These are phyloP conservation scores for Drosophila diplacantha DNA, from an alignment of 2,888 invertebrate genomes.

Conservation along the genomic window DNA sequence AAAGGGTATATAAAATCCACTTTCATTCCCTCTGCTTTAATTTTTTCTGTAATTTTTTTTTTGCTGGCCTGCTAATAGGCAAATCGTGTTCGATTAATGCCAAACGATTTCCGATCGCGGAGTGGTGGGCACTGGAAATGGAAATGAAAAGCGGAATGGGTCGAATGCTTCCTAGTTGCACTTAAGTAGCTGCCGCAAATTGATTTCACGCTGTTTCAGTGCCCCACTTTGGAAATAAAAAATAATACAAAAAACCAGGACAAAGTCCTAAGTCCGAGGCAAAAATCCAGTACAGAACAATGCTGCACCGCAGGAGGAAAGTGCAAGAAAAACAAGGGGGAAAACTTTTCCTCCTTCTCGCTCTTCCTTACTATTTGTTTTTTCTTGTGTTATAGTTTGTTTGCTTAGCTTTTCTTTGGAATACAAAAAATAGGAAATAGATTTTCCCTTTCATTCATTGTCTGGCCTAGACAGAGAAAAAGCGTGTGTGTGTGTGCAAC, in stretches of 20 bases:
- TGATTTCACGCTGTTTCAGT: slow-evolving; percentile 62
- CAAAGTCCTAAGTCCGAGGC: slow-evolving; percentile 20
- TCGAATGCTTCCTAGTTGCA: slow-evolving; percentile 50
- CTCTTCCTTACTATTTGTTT: slow-evolving; percentile 26
- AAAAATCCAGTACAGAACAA: slow-evolving; percentile 27
- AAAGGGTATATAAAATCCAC: neutral
- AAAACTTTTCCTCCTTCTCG: slow-evolving; percentile 20
- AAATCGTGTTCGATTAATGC: slow-evolving; percentile 57
- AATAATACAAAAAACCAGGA: slow-evolving; percentile 6
- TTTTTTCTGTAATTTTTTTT: slow-evolving; percentile 18
- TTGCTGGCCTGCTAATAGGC: slow-evolving; percentile 53
- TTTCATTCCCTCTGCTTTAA: neutral
- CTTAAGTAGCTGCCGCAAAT: slow-evolving; percentile 71
- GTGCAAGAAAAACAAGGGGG: slow-evolving; percentile 24
- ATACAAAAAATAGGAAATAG: slow-evolving; percentile 41
- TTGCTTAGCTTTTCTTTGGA: slow-evolving; percentile 55
- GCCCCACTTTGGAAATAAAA: slow-evolving; percentile 39
- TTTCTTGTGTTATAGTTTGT: slow-evolving; percentile 51
- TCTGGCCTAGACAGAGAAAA: slow-evolving; percentile 2
- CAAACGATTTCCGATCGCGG: slow-evolving; percentile 38
- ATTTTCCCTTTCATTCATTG: slow-evolving; percentile 53
- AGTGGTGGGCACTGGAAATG: slow-evolving; percentile 4
- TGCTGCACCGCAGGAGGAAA: slow-evolving; percentile 48
- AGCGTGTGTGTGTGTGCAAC: slow-evolving; percentile 38
- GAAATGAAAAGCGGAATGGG: slow-evolving; percentile 36